phyloP scores from a whole-genome alignment of 2,113 vertebrate genomes.

The Prinia subflava region DNA sequence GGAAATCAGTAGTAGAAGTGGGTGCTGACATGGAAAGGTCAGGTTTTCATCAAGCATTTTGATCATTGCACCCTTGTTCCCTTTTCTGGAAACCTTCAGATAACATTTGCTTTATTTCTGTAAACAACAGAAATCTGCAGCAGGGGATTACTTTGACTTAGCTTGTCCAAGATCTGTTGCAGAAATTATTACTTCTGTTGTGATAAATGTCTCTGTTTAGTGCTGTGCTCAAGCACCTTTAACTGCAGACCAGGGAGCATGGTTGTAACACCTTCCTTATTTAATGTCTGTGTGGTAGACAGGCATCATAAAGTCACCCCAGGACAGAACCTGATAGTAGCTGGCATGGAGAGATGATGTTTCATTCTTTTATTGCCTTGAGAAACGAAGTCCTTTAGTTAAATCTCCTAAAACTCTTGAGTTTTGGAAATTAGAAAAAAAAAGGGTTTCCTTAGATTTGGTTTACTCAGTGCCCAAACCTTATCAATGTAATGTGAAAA shows the following conservation, averaged over 20 bases:
- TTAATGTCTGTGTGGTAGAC: background rate
- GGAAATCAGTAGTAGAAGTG: background rate
- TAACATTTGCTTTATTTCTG: background rate
- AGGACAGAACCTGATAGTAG: background rate
- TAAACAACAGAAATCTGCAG: background rate
- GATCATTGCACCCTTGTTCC: background rate
- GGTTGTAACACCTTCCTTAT: background rate
- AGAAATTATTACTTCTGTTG: background rate
- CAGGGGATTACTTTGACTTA: background rate
- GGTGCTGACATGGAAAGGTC: background rate
- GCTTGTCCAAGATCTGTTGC: background rate
- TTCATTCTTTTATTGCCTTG: background rate
- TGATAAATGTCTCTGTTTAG: background rate
- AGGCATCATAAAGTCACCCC: background rate
- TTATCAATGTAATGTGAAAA: background rate
- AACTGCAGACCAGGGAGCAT: background rate
- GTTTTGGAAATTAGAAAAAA: background rate
- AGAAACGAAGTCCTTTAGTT: background rate
- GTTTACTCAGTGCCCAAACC: background rate
- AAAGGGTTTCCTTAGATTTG: background rate
- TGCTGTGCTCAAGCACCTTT: background rate
- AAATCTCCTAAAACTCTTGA: background rate
- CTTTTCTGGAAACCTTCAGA: background rate
- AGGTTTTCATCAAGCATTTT: background rate
- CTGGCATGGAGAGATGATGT: background rate